Conservation (phyloP, 2,113 vertebrate species). For the Indicator maculatus region DNA sequence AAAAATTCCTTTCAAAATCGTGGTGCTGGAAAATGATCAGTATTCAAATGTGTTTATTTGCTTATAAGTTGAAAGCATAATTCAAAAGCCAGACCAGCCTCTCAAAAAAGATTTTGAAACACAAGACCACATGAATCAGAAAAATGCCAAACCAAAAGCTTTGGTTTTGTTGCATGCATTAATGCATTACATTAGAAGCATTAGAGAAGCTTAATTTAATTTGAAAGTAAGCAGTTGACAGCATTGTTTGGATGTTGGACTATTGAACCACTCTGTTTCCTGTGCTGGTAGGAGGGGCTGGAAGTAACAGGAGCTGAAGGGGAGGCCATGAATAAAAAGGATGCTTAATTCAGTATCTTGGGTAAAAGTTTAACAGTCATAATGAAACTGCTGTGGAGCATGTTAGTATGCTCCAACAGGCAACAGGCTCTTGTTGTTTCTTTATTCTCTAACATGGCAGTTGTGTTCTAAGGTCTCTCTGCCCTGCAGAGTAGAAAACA, state of each 20-base stretch:
- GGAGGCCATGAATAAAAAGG: neutral
- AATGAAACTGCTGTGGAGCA: slow-evolving; percentile 1
- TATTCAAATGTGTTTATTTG: neutral
- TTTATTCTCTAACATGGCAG: neutral
- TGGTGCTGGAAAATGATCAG: neutral
- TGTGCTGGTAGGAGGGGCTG: neutral
- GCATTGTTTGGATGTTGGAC: neutral
- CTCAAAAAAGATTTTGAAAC: neutral
- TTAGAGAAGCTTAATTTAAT: slow-evolving; percentile 11
- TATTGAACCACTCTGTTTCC: neutral
- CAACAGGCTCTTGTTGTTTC: neutral
- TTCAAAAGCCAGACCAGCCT: neutral
- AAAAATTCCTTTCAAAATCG: neutral
- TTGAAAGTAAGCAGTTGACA: neutral
- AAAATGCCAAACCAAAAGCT: neutral
- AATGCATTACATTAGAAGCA: neutral
- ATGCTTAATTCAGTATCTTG: neutral
- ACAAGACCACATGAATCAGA: neutral
- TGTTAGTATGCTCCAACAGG: neutral
- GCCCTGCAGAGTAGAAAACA: neutral
- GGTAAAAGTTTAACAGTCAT: slow-evolving; percentile 21
- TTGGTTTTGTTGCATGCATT: neutral
- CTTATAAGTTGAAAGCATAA: neutral
- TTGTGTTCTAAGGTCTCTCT: neutral
- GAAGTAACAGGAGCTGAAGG: neutral